Evolutionary conservation across 1,140 invertebrate species (phyloP).

Genomic region (Drosophila novamexicana): DNA sequence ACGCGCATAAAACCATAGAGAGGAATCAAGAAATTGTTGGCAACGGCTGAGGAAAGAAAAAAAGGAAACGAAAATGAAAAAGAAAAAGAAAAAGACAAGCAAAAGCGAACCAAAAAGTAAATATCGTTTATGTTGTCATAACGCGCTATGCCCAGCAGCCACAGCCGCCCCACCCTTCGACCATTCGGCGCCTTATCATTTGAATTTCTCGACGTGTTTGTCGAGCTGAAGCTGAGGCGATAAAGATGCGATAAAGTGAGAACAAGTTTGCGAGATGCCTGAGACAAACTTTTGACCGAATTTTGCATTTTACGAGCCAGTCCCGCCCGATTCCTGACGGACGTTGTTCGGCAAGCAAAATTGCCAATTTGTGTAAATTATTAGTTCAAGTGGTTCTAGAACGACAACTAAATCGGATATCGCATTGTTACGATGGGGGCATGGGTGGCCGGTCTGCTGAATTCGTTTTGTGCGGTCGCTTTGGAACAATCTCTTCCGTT

Average conservation of each 20-base stretch:
- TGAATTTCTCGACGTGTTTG: constrained; percentile 78
- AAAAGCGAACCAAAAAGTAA: constrained; percentile 72
- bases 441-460: background rate
- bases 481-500: constrained; percentile 24
- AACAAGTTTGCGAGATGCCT: constrained; percentile 64
- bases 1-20: constrained; percentile 38
- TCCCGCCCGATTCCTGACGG: constrained; percentile 56
- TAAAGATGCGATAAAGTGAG: constrained; percentile 82
- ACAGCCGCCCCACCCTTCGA: background rate
- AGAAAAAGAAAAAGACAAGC: constrained; percentile 36
- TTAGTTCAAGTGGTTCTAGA: constrained; percentile 68
- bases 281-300: constrained; percentile 74
- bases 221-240: constrained; percentile 63
- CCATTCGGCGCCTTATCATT: constrained; percentile 67
- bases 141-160: constrained; percentile 73
- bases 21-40: constrained; percentile 33
- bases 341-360: constrained; percentile 61
- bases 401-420: constrained; percentile 45
- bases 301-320: constrained; percentile 62
- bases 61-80: constrained; percentile 36
- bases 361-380: constrained; percentile 83
- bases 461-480: constrained; percentile 10
- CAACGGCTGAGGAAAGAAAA: constrained; percentile 44
- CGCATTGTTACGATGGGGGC: background rate
- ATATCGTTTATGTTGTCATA: constrained; percentile 83